Evolutionary conservation across 2,797 vertebrate genomes (phyloP), one percentile per base, ranked within the genome.

Genomic region (Nyctalus aviator): DNA sequence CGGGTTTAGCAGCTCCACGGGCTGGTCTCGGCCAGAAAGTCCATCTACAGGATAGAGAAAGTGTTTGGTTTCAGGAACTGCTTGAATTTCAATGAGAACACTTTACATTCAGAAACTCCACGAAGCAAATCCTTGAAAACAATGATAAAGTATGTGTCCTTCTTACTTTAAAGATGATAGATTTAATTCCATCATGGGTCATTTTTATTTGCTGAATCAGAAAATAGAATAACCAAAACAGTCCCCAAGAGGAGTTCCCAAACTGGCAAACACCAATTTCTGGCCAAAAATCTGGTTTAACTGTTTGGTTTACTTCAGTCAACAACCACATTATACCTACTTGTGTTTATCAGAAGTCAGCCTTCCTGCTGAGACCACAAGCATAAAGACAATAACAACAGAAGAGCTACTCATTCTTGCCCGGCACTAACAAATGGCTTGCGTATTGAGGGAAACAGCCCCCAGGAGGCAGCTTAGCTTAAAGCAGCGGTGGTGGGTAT

Each of bases 1-100:
- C 94, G 99, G 98, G 97, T 98, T 99, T 91, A 99, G 97, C 96
- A 99, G 98, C 96, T 99, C 99, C 98, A 99, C 98, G 27, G 99
- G 98, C 97, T 99, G 99, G 97, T 99, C 98, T 97, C 98, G 99
- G 98, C 98, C 98, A 97, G 98, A 98, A 98, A 99, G 98, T 97
- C 98, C 99, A 98, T 99, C 99, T 99, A 98, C 95, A 98, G 98
- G 97, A 89, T 73, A 96, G 96, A 94, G 93, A 86, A 37, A 87
- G 91, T 41, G 91, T 14, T 3, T 8, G 66, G 85, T 44, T 84
- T 96, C 75, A 97, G 88, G 62, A 78, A 57, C 7, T 3, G 27
- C 20, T 15, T 0, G 2, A 21, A 3, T 27, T 41, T 35, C 76
- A 20, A 6, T 4, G 73, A 62, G 23, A 84, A 84, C 0, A 7